Percentiles rank a stretch among this genome's conserved stretches.
Conservation (phyloP, 2,888 invertebrate genomes). For the Leptopterna dolabrata region DNA sequence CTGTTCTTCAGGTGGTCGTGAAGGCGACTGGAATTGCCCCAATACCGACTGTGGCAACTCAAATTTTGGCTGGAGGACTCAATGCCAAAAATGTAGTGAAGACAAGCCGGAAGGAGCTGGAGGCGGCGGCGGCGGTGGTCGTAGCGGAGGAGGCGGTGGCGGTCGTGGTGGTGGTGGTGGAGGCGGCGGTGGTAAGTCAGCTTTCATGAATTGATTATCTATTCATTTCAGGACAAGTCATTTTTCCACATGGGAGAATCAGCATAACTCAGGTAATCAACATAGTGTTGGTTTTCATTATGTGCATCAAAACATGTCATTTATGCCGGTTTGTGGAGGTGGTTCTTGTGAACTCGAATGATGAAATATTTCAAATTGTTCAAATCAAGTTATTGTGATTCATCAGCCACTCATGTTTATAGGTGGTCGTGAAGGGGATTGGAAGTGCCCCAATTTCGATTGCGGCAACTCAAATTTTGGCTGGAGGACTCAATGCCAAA, state of each 20-base stretch:
- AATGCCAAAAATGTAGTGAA: neutral
- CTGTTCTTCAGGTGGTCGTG: neutral
- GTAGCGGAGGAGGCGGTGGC: conserved; percentile 47
- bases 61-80: neutral
- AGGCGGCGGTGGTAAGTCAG: conserved; percentile 57
- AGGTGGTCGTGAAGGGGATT: neutral
- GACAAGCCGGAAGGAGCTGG: neutral
- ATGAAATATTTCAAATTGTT: no score
- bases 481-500: neutral
- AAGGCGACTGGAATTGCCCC: conserved; percentile 4
- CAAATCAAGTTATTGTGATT: no score
- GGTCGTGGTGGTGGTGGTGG: neutral
- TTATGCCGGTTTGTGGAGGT: no score
- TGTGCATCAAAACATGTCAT: no score
- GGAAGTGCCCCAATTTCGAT: neutral
- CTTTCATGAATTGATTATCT: no score
- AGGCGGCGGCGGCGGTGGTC: neutral
- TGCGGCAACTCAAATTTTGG: neutral
- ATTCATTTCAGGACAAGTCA: no score
- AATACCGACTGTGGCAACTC: neutral
- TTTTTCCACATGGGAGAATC: conserved; percentile 57
- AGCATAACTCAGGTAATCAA: no score
- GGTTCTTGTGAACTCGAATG: no score
- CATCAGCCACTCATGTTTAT: no score
- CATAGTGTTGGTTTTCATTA: no score